These are phyloP conservation scores for Pinna nobilis DNA, from an alignment of 1,140 invertebrate genomes.

Conservation along the genomic window DNA sequence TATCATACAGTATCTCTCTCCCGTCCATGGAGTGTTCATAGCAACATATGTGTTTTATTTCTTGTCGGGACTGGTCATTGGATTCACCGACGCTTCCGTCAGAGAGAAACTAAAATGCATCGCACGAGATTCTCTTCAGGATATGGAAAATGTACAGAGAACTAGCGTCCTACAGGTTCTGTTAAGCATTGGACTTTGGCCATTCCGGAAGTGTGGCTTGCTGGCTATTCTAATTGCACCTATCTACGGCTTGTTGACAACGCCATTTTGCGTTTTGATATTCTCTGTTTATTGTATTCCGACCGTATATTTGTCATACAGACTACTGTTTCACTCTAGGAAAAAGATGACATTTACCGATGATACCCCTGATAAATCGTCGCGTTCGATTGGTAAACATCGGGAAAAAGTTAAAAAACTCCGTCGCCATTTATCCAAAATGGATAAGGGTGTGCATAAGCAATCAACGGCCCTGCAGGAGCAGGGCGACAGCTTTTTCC, in stretches of 20 bases:
- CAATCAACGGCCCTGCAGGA: constrained; percentile 17
- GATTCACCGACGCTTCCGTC: constrained; percentile 52
- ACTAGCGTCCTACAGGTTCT: constrained; percentile 64
- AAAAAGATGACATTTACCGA: constrained; percentile 49
- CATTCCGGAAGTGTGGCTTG: constrained; percentile 64
- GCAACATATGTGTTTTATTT: constrained; percentile 66
- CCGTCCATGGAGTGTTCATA: constrained; percentile 67
- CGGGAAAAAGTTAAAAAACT: constrained; percentile 46
- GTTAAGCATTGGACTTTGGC: constrained; percentile 56
- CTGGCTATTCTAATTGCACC: constrained; percentile 62
- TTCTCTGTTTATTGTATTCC: constrained; percentile 68
- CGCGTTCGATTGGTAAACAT: constrained; percentile 32
- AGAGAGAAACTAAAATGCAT: constrained; percentile 65
- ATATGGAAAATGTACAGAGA: constrained; percentile 66
- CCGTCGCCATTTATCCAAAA: constrained; percentile 53
- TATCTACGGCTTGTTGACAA: constrained; percentile 54
- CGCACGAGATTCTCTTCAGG: constrained; percentile 55
- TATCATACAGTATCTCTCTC: constrained; percentile 68
- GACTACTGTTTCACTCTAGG: constrained; percentile 65
- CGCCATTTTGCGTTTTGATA: constrained; percentile 58
- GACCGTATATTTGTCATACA: constrained; percentile 65
- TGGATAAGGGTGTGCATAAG: constrained; percentile 61
- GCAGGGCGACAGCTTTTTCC: constrained; percentile 39
- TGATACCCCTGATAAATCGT: constrained; percentile 17
- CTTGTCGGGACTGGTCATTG: constrained; percentile 59